Base-by-base conservation (phyloP, 2,113 vertebrate genomes). In the Tringa solitaria region DNA sequence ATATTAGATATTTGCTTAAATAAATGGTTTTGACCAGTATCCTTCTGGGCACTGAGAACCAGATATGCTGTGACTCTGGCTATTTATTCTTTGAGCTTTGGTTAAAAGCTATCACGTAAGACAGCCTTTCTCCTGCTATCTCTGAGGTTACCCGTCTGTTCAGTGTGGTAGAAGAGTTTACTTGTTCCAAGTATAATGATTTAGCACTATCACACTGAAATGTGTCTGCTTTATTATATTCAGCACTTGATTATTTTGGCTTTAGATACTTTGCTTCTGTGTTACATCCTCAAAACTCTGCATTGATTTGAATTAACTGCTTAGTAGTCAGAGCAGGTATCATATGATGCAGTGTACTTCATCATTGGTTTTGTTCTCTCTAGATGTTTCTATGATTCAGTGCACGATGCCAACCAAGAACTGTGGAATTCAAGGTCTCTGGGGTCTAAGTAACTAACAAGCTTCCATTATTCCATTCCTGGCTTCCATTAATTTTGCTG, bases 401-500 rank as follows among this genome's bases (percentile, higher is more conserved):
- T 85, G 19, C 83, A 53, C 26, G 37, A 57, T 73, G 77, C 77
- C 81, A 57, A 22, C 41, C 33, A 90, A 80, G 35, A 95, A 21
- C 57, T 74, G 41, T 74, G 85, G 67, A 93, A 86, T 93, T 90
- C 46, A 28, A 69, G 68, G 59, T 93, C 90, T 90, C 64, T 63
- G 68, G 67, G 50, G 83, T 79, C 45, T 86, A 45, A 92, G 56
- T 85, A 90, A 53, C 89, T 92, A 89, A 85, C 35, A 90, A 53
- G 74, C 54, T 74, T 73, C 68, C 59, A 50, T 87, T 87, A 48
- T 91, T 92, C 48, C 37, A 39, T 90, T 80, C 53, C 45, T 90
- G 53, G 87, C 59, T 87, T 94, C 88, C 67, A 48, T 92, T 90
- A 80, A 88, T 77, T 80, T 93, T 92, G 43, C n/a, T 88, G 67